phyloP scores from a whole-genome alignment of 2,888 invertebrate species.

The Drosophila mimetica region DNA sequence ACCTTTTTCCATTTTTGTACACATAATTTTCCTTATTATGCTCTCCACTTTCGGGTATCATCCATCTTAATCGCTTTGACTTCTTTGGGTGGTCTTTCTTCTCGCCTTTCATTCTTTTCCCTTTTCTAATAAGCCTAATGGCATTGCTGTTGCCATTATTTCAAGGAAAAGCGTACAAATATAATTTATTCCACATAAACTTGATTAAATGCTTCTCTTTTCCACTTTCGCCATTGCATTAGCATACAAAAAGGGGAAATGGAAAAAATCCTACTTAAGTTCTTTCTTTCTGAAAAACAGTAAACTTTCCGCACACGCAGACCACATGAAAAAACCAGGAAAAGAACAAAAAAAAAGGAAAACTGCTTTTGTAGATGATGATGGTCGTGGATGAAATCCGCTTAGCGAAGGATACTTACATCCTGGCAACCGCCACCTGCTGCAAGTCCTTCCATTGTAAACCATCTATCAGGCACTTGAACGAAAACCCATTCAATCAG shows the following conservation, averaged over 20 bases:
- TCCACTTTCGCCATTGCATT: constrained; percentile 51
- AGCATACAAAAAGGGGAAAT: constrained; percentile 50
- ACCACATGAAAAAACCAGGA: constrained; percentile 52
- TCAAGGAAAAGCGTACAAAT: constrained; percentile 12
- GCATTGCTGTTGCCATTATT: constrained; percentile 36
- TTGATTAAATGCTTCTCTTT: constrained; percentile 66
- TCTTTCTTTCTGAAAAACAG: constrained; percentile 23
- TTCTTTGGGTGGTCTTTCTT: constrained; percentile 9
- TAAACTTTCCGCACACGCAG: constrained; percentile 51
- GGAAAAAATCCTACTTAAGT: constrained; percentile 30
- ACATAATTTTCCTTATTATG: constrained; percentile 22
- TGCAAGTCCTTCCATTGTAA: constrained; percentile 49
- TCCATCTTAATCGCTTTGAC: constrained; percentile 46
- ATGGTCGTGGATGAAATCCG: constrained; percentile 52
- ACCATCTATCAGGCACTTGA: constrained; percentile 60
- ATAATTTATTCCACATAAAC: constrained; percentile 65
- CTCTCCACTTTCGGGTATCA: constrained; percentile 19
- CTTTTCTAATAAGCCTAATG: constrained; percentile 69
- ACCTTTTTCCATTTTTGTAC: constrained; percentile 8
- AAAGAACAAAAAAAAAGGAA: constrained; percentile 18
- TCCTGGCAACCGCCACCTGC: constrained; percentile 36
- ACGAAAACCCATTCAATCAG: constrained; percentile 66
- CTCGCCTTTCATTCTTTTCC: constrained; percentile 2
- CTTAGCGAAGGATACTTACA: constrained; percentile 49
- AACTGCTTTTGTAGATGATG: constrained; percentile 32